Evolutionary conservation across 2,113 vertebrate genomes (phyloP).

Genomic region (Circaetus gallicus): DNA sequence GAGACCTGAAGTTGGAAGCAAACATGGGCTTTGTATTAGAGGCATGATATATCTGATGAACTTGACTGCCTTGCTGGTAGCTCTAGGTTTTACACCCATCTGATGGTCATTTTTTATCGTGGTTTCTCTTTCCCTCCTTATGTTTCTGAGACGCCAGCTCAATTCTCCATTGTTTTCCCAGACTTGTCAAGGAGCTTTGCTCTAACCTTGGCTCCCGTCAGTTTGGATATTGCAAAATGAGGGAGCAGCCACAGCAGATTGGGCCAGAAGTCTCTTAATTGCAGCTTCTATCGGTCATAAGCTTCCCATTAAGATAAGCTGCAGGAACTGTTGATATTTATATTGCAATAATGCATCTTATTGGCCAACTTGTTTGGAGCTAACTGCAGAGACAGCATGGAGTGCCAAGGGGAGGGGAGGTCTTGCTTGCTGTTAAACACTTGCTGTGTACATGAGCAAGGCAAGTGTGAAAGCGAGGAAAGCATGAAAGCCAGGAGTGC

Average conservation of each 20-base stretch:
- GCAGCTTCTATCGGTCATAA: neutral
- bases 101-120: fast-evolving
- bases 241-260: neutral
- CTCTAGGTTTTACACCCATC: neutral
- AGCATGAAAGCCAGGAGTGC: neutral
- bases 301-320: neutral
- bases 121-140: neutral
- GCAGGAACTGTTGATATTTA: neutral
- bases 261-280: neutral
- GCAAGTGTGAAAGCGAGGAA: neutral
- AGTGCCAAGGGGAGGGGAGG: neutral
- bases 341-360: neutral
- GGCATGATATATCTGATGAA: neutral
- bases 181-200: neutral
- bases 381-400: neutral
- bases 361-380: neutral
- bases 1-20: neutral
- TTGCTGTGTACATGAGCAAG: neutral
- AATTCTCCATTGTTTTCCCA: neutral
- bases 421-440: neutral
- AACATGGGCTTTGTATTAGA: fast-evolving
- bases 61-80: neutral
- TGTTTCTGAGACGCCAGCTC: neutral
- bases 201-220: neutral
- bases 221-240: neutral